A percentile compares a stretch with the other conserved stretches of the same genome.
Evolutionary conservation across 2,113 vertebrate genomes (phyloP).

Genomic region (Hypanus sabinus): DNA sequence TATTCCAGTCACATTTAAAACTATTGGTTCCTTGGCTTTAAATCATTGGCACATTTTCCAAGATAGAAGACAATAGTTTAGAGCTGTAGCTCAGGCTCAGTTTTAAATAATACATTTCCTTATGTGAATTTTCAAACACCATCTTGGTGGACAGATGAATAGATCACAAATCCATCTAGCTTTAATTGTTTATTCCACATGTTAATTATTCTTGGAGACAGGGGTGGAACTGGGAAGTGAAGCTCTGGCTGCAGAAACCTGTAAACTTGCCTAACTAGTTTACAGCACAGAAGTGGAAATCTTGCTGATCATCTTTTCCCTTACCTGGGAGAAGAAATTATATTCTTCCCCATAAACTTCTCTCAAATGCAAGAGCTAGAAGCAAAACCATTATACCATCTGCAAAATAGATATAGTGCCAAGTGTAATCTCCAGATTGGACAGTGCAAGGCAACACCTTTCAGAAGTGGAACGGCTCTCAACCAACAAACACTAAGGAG

Average conservation of each 20-base stretch:
- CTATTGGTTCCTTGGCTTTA: not conserved
- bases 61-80: not conserved
- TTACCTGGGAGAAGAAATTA: not conserved
- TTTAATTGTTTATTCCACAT: not conserved
- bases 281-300: not conserved
- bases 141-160: not conserved
- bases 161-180: not conserved
- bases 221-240: not conserved
- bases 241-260: too few species aligned
- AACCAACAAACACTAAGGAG: not conserved
- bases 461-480: not conserved
- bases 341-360: not conserved
- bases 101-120: slow-evolving; percentile 17
- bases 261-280: not conserved
- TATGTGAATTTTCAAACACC: not conserved
- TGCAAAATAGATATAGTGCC: not conserved
- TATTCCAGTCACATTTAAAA: not conserved
- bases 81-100: slow-evolving; percentile 16
- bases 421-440: too few species aligned
- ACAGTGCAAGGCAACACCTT: not conserved
- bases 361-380: not conserved
- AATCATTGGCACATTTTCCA: slow-evolving; percentile 22
- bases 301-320: not conserved
- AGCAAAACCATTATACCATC: not conserved
- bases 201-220: not conserved